A percentile compares a stretch with the other conserved stretches of the same genome.
phyloP scores from a whole-genome alignment of 1,140 invertebrate genomes.

The Drosophila ercepeae region DNA sequence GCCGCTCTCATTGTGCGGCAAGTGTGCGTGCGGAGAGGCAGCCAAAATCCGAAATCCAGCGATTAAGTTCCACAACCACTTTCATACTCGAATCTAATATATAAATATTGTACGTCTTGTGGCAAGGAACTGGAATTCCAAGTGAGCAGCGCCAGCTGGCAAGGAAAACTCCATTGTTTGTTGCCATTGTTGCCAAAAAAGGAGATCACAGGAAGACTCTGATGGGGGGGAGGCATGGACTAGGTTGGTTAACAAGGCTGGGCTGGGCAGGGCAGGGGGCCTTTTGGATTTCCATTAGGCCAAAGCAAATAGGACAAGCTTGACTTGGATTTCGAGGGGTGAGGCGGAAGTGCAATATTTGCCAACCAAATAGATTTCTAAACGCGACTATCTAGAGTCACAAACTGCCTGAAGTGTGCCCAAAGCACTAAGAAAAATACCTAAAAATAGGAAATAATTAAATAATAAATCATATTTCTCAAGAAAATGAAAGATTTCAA shows the following conservation, averaged over 20 bases:
- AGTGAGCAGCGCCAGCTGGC: conserved; percentile 49
- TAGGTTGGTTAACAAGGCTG: too few species aligned
- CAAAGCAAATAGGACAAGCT: conserved; percentile 71
- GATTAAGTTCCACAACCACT: conserved; percentile 28
- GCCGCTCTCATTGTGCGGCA: conserved; percentile 24
- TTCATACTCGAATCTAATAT: conserved; percentile 6
- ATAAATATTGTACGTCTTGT: neutral
- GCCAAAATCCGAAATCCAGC: conserved; percentile 14
- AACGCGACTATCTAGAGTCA: conserved; percentile 48
- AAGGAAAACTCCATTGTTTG: conserved; percentile 46
- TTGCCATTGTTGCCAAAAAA: conserved; percentile 71
- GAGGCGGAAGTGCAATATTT: conserved; percentile 74
- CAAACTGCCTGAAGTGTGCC: conserved; percentile 23
- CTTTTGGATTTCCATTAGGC: conserved; percentile 63
- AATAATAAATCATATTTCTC: too few species aligned
- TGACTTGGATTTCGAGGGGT: conserved; percentile 64
- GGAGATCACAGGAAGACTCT: conserved; percentile 14
- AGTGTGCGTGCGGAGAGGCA: conserved; percentile 37
- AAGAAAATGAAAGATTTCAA: too few species aligned
- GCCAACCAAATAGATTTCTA: conserved; percentile 72
- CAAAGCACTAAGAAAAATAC: conserved; percentile 1
- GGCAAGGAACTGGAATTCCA: conserved; percentile 16
- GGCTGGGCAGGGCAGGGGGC: too few species aligned
- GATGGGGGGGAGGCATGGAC: neutral
- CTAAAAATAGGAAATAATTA: neutral